Conservation (phyloP, 2,797 vertebrate genomes). For the Notolepis coatsorum region DNA sequence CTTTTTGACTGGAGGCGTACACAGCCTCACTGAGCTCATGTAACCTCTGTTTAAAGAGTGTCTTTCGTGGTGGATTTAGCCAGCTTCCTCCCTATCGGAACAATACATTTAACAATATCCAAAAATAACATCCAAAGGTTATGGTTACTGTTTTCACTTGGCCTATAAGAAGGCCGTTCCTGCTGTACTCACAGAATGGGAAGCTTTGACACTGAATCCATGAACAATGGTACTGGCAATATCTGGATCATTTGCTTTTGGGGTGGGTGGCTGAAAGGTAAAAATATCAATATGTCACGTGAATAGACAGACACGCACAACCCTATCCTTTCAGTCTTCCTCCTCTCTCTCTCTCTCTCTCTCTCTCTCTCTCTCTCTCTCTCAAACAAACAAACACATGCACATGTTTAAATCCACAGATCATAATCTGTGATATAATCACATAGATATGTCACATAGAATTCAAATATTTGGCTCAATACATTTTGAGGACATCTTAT, state of each 20-base stretch:
- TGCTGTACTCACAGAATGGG: slow-evolving; percentile 75
- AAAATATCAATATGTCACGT: neutral
- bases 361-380: too few relatives aligned
- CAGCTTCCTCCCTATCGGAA: slow-evolving; percentile 70
- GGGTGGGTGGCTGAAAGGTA: slow-evolving; percentile 79
- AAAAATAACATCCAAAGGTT: neutral
- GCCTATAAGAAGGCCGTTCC: too few relatives aligned
- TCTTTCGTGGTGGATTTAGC: slow-evolving; percentile 81
- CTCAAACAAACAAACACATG: too few relatives aligned
- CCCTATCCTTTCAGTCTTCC: neutral
- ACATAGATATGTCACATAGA: neutral
- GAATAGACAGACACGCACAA: neutral
- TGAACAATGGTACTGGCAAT: slow-evolving; percentile 80
- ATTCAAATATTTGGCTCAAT: neutral
- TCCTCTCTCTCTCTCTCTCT: neutral
- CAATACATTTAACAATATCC: neutral
- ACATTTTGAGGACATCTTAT: neutral
- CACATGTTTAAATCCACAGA: neutral
- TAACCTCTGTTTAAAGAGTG: slow-evolving; percentile 83
- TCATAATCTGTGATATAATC: neutral
- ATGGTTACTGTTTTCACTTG: neutral
- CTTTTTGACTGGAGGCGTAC: slow-evolving; percentile 75
- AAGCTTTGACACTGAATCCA: slow-evolving; percentile 71
- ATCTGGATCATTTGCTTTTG: slow-evolving; percentile 86
- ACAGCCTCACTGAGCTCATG: slow-evolving; percentile 78